Percentiles rank a stretch among this genome's conserved stretches.
These are phyloP conservation scores for Hemibagrus wyckioides DNA, from an alignment of 2,113 vertebrate genomes.

Conservation along the genomic window DNA sequence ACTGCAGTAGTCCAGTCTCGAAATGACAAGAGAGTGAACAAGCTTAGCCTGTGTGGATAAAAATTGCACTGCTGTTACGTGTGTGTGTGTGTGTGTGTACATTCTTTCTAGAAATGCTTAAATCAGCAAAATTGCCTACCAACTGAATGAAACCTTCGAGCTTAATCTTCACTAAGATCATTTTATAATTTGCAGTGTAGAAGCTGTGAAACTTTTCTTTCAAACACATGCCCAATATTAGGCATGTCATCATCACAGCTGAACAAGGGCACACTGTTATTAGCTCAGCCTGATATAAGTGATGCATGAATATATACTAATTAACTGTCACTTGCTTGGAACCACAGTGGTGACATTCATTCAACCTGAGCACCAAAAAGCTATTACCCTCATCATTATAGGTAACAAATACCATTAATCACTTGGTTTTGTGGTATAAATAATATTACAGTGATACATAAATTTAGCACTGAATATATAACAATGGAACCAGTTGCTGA, in stretches of 20 bases:
- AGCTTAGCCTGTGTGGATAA: too few species aligned
- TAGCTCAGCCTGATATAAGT: slow-evolving; percentile 1
- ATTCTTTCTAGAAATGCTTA: too few species aligned
- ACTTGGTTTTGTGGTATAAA: not conserved
- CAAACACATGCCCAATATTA: not conserved
- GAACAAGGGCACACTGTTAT: slow-evolving; percentile 9
- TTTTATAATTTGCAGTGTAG: not conserved
- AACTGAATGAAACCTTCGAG: too few species aligned
- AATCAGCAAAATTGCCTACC: too few species aligned
- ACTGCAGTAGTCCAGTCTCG: too few species aligned
- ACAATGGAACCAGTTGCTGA: too few species aligned
- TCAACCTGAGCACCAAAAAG: not conserved
- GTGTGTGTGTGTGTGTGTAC: too few species aligned
- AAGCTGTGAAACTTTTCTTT: not conserved
- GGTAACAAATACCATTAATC: not conserved
- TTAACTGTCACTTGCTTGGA: slow-evolving; percentile 4
- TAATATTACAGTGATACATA: too few species aligned
- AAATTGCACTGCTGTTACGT: too few species aligned
- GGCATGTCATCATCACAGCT: not conserved
- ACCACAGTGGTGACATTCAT: not conserved
- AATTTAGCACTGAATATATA: too few species aligned
- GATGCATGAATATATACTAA: slow-evolving; percentile 5
- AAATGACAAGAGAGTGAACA: too few species aligned
- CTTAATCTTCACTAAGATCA: not conserved
- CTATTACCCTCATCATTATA: not conserved